phyloP scores from a whole-genome alignment of 2,797 vertebrate species.

The Danio tinwini region DNA sequence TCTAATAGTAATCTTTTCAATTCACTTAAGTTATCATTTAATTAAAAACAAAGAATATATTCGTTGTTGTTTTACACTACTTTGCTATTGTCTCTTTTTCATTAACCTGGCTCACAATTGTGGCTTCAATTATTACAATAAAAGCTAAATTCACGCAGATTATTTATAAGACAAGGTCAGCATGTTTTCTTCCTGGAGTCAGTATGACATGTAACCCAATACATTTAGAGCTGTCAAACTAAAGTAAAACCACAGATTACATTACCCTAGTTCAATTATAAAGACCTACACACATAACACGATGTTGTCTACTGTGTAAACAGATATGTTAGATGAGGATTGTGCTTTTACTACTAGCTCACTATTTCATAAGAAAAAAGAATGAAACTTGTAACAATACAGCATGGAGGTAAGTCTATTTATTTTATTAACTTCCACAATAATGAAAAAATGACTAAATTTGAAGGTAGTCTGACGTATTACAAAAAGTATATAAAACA shows the following conservation, averaged over 20 bases:
- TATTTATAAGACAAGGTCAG: background rate
- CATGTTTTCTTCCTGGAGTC: background rate
- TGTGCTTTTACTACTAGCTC: background rate
- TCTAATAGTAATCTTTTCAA: background rate
- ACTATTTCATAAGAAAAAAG: background rate
- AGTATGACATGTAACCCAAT: background rate
- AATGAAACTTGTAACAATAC: background rate
- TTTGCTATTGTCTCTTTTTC: background rate
- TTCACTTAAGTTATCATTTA: constrained; percentile 1
- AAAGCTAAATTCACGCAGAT: background rate
- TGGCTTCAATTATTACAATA: background rate
- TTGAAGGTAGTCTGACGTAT: background rate
- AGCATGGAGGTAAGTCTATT: background rate
- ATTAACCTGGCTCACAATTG: background rate
- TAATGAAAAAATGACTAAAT: background rate
- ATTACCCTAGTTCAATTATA: background rate
- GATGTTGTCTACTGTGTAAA: background rate
- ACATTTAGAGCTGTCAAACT: background rate
- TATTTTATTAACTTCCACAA: constrained; percentile 19
- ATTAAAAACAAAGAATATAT: background rate
- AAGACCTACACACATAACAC: background rate
- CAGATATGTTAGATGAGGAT: background rate
- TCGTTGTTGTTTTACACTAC: background rate
- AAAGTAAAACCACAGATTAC: background rate
- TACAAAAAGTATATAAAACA: background rate